These are phyloP conservation scores for Triops longicaudatus DNA, from an alignment of 1,140 invertebrate species.

Conservation along the genomic window DNA sequence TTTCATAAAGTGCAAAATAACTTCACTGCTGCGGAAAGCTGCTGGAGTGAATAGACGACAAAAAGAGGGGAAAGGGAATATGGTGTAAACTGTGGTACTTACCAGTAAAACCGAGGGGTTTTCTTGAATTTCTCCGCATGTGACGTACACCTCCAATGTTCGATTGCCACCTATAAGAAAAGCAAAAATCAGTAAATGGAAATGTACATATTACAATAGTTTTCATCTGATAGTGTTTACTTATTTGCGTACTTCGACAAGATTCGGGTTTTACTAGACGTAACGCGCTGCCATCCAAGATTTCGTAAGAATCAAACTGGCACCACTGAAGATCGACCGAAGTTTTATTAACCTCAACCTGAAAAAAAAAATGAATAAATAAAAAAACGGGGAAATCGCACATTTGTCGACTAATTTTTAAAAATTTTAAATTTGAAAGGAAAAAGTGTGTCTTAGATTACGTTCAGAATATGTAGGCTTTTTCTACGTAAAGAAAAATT, in stretches of 20 bases:
- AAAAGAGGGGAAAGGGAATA: not conserved
- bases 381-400: too few species aligned
- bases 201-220: not conserved
- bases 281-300: not conserved
- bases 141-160: not conserved
- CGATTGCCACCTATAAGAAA: not conserved
- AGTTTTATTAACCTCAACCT: not conserved
- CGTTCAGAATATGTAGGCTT: too few species aligned
- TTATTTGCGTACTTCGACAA: not conserved
- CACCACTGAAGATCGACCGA: not conserved
- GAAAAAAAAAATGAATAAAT: too few species aligned
- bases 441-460: too few species aligned
- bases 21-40: too few species aligned
- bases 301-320: not conserved
- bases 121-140: not conserved
- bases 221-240: not conserved
- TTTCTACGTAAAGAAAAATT: too few species aligned
- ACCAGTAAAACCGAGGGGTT: not conserved
- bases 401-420: too few species aligned
- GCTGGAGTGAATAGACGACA: not conserved
- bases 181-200: not conserved
- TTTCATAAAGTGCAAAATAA: too few species aligned
- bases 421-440: too few species aligned
- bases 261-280: not conserved
- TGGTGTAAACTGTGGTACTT: not conserved